Base-by-base conservation (phyloP, 2,888 invertebrate species). In the Tipula lateralis region DNA sequence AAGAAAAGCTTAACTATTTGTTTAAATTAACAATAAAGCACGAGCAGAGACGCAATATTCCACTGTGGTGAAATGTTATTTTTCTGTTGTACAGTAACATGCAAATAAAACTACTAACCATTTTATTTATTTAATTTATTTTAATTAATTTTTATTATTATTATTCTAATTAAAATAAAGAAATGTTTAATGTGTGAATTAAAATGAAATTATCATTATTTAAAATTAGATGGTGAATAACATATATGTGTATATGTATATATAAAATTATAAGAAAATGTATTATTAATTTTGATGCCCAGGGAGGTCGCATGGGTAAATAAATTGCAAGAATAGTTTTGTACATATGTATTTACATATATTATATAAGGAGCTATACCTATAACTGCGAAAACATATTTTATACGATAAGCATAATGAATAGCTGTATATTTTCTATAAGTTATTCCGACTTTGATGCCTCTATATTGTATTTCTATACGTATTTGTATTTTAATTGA, bases 281-380 rank as follows among this genome's bases (percentile, higher is more conserved):
- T 29, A 16, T 29, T 82, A 30, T 30, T 82, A 16, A 29, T 82
- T 82, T 82, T 82, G 30, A 16, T 82, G 82, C 82, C 82, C 82
- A 82, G 30, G 82, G 82, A 82, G 82, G 82, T 82, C 82, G 82
- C 82, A 82, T 32, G 82, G 30, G 30, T 30, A 82, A 32, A 82
- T 16, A 82, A 29, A 66, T 66, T 66, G 24, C 24, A 66, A 24
- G 9, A 66, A 66, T 24, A 19, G 12, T 66, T 16, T 50, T 66
- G 3, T 66, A 0, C n/a, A 16, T 44, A 16, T 44, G 16, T 44
- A 16, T 16, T n/a, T n/a, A 5, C 44, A 36, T 36, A 16, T 44
- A 16, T 44, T 9, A 12, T 36, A 44, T 44, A 44, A 44, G 44
- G 44, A 13, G n/a, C 13, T 44, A n/a, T 2, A 44, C 4, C 3